These are phyloP conservation scores for Drosophila arawakana DNA, from an alignment of 1,140 invertebrate genomes.

Conservation along the genomic window DNA sequence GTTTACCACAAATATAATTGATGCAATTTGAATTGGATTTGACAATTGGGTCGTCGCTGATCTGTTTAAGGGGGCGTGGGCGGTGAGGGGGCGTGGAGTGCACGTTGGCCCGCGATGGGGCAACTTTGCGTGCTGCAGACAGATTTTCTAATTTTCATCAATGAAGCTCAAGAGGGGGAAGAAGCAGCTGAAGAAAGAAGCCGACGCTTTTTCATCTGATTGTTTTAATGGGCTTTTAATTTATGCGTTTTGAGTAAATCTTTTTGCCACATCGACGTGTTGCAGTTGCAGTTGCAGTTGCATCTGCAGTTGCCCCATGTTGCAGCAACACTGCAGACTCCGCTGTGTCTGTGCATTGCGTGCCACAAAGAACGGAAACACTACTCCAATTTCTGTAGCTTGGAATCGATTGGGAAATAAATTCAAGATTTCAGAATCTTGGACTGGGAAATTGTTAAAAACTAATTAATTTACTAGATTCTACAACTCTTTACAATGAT, in stretches of 20 bases:
- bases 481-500: too few species aligned
- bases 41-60: slow-evolving; percentile 69
- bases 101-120: slow-evolving; percentile 50
- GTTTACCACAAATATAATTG: slow-evolving; percentile 64
- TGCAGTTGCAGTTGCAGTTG: slow-evolving; percentile 4
- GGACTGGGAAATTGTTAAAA: not conserved
- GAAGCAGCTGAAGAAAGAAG: not conserved
- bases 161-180: slow-evolving; percentile 22
- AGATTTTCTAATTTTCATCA: slow-evolving; percentile 25
- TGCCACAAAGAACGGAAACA: slow-evolving; percentile 43
- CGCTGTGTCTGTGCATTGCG: slow-evolving; percentile 27
- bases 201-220: slow-evolving; percentile 12
- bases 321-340: slow-evolving; percentile 32
- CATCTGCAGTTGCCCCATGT: slow-evolving; percentile 18
- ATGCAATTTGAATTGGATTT: slow-evolving; percentile 70
- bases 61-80: slow-evolving; percentile 11
- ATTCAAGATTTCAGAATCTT: slow-evolving; percentile 15
- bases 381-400: slow-evolving; percentile 3
- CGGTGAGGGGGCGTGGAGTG: slow-evolving; percentile 38
- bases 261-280: slow-evolving; percentile 12
- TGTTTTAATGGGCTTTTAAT: slow-evolving; percentile 72
- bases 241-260: slow-evolving; percentile 64
- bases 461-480: too few species aligned
- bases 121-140: slow-evolving; percentile 72
- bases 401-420: slow-evolving; percentile 32